Base-by-base conservation (phyloP, 2,797 vertebrate genomes). In the Taeniopygia guttata region DNA sequence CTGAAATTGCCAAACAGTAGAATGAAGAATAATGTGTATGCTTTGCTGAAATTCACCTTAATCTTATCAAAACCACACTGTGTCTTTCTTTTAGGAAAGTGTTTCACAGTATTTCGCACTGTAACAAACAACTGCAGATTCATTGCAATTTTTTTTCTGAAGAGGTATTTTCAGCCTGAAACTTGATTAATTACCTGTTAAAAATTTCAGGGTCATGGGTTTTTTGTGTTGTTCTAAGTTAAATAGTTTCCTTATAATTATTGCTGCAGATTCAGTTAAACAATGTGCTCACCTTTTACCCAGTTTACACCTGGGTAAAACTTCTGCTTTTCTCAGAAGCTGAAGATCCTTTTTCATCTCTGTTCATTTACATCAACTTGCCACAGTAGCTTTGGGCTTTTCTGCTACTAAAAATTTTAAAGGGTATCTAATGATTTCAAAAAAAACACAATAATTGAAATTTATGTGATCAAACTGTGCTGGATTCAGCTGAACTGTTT, bases 21-120 rank as follows among this genome's bases (percentile, higher is more conserved):
- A 97, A 98, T 98, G 97, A 98, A 98, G 98, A 98, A 96, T 98
- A 97, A 96, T 91, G 93, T 94, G 93, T 96, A 96, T 95, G 80
- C 95, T 88, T 93, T 83, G 95, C 91, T 87, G 97, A 98, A 97
- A 97, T 78, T 84, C 91, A 93, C 90, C 82, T 87, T 83, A 63
- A 88, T 85, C 83, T 94, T 96, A 76, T 90, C 91, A 83, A 92
- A 93, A 60, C 49, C 40, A 79, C 64, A 55, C 30, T 42, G 34
- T 56, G 49, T 22, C 76, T 69, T 84, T 82, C 59, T 75, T 89
- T 90, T 70, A 74, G 75, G 43, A 56, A 83, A 83, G 34, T 30
- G 27, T 94, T 96, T 86, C 91, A 86, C 93, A 95, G 67, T 92
- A 88, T 88, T 95, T 92, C 20, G 26, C 46, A 72, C 58, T 91